Base-by-base conservation (phyloP, 2,113 vertebrate genomes). In the Corythornis cristatus region DNA sequence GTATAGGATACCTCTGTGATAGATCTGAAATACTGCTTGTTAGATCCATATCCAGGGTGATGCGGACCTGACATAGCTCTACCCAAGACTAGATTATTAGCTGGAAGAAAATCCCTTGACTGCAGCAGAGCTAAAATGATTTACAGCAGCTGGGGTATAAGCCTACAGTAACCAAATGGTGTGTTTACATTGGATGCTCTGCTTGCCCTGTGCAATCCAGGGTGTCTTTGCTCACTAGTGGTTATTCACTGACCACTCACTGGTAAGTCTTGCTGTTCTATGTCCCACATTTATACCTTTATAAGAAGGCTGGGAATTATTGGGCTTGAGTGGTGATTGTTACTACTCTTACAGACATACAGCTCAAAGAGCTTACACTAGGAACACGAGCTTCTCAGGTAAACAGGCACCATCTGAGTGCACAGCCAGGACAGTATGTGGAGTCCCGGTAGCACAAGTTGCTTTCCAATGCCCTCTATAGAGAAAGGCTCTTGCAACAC, bases 261-360 rank as follows among this genome's bases (percentile, higher is more conserved):
- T 12, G 25, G 15, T 57, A 25, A 0, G 0, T 54, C n/a, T 86
- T 45, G 33, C 11, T 0, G 0, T 5, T 50, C 33, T 2, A 0
- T 46, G 37, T 61, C 31, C 35, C 37, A 71, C 0, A 76, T 61
- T 71, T 48, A 53, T 2, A 5, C 11, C 5, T 5, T 45, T 74
- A 2, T 10, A 80, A 76, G 60, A 78, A 62, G 40, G 56, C 60
- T 57, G 35, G 11, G 33, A 81, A 53, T 53, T 79, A 46, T 7
- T 31, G 4, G 31, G 6, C 18, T 66, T 40, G 26, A 60, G 15
- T 18, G 40, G 33, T 29, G 46, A 19, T 43, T 60, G 43, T 64
- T 51, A 4, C 6, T 66, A 2, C 19, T 46, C 33, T 51, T 83
- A 40, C 5, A 60, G 57, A 89, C 11, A 37, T 18, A 28, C 14